These are phyloP conservation scores for Trogon melanurus DNA, from an alignment of 2,113 vertebrate genomes.

Conservation along the genomic window DNA sequence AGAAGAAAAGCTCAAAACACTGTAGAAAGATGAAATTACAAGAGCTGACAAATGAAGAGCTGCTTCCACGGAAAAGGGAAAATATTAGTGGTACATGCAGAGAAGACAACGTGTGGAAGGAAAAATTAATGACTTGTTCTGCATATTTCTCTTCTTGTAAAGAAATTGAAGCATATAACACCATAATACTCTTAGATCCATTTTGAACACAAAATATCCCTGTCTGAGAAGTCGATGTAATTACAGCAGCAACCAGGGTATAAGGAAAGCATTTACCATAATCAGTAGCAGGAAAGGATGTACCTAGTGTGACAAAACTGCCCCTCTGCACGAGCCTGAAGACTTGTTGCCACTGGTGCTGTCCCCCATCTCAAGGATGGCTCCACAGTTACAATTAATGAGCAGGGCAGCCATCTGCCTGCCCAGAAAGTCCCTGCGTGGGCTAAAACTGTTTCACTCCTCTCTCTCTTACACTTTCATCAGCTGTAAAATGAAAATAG, in stretches of 20 bases:
- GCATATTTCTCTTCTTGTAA: neutral
- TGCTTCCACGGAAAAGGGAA: neutral
- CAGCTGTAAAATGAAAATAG: neutral
- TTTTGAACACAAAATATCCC: neutral
- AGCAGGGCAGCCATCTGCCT: neutral
- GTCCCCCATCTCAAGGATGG: neutral
- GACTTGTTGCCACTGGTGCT: accelerated
- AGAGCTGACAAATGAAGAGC: neutral
- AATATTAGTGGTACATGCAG: neutral
- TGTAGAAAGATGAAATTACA: neutral
- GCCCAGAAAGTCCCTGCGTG: accelerated
- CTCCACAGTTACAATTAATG: accelerated
- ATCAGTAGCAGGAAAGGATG: neutral
- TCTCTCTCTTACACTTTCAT: neutral
- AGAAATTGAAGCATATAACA: neutral
- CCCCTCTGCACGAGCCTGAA: accelerated
- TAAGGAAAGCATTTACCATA: neutral
- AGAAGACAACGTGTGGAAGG: accelerated
- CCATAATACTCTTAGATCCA: neutral
- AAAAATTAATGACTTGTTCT: neutral
- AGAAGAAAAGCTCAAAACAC: neutral
- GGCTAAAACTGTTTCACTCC: neutral
- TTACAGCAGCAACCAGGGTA: neutral
- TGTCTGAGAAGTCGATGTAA: neutral
- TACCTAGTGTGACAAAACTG: neutral